Base-by-base conservation (phyloP, 2,113 vertebrate species). In the Chamaetylas fuelleborni region DNA sequence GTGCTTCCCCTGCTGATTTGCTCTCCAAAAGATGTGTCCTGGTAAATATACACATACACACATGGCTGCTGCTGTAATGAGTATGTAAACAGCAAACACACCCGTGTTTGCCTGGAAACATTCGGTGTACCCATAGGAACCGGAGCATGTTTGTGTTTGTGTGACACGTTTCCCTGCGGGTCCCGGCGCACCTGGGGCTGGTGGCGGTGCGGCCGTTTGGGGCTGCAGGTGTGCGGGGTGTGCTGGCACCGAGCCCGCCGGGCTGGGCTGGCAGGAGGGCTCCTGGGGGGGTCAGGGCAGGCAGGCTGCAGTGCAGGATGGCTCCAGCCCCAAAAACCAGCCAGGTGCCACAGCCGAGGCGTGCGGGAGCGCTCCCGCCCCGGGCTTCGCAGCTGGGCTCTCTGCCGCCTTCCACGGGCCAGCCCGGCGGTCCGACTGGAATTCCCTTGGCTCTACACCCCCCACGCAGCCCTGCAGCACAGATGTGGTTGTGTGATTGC, bases 281-380 rank as follows among this genome's bases (percentile, higher is more conserved):
- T 56, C 23, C 12, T 0, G 3, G 18, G 5, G 5, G 31, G 19
- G 4, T n/a, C 34, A 26, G 72, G 26, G 19, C 50, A 43, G 36
- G 45, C 2, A 40, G 36, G 45, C 2, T 18, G 54, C 13, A 7
- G 22, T 0, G 23, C 28, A 6, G 69, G 67, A 18, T 11, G 7
- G 0, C 0, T 19, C 56, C 45, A 15, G 45, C 70, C 45, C 22
- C 79, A 17, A 8, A 57, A 12, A 8, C n/a, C 50, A 8, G 19
- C 3, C 7, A 0, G 34, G 19, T 4, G 20, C 16, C 18, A 0
- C 26, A 9, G 62, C 82, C 53, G 7, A 42, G 48, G 76, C 42
- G 8, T 0, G 0, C 11, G 0, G 1, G 2, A 31, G 34, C 7
- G 5, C 28, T 33, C 45, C n/a, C 1, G 0, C 14, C 28, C 47